Evolutionary conservation across 2,888 invertebrate genomes (phyloP).

Genomic region (Napeogenes sylphis): DNA sequence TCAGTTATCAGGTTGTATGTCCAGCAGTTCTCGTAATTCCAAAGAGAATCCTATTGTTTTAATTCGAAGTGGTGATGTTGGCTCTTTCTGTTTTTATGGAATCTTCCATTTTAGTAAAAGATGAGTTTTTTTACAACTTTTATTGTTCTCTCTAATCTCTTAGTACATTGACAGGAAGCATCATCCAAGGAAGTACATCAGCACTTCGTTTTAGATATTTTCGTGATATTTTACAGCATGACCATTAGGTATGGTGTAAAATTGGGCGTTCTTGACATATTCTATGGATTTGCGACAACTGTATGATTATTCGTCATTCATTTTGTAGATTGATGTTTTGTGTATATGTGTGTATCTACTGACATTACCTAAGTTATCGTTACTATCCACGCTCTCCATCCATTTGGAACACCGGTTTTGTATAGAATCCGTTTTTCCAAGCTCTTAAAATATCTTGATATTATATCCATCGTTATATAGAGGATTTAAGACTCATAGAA

Average conservation of each 20-base stretch:
- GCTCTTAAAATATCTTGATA: conserved; percentile 35
- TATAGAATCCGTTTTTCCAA: conserved; percentile 42
- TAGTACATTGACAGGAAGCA: not conserved
- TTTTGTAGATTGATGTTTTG: conserved; percentile 75
- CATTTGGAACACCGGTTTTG: conserved; percentile 68
- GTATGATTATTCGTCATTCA: conserved; percentile 69
- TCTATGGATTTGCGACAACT: conserved; percentile 76
- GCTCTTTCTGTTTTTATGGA: conserved; percentile 29
- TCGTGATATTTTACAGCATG: conserved; percentile 9
- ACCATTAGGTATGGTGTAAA: conserved; percentile 7
- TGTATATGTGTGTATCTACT: conserved; percentile 74
- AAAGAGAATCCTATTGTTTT: conserved; percentile 54
- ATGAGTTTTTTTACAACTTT: not conserved
- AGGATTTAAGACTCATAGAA: conserved; percentile 20
- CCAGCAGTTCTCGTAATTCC: conserved; percentile 75
- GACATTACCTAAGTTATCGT: conserved; percentile 62
- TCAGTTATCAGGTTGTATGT: conserved; percentile 65
- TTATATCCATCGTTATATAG: conserved; percentile 35
- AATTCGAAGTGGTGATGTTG: conserved; percentile 53
- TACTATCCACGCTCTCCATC: conserved; percentile 63
- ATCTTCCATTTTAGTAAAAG: conserved; percentile 9
- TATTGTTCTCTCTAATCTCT: not conserved
- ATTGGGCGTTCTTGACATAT: conserved; percentile 32
- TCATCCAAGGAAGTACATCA: conserved; percentile 16
- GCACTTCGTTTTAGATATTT: conserved; percentile 26